Conservation (phyloP, 2,888 invertebrate genomes). For the Tortricodes alternella region DNA sequence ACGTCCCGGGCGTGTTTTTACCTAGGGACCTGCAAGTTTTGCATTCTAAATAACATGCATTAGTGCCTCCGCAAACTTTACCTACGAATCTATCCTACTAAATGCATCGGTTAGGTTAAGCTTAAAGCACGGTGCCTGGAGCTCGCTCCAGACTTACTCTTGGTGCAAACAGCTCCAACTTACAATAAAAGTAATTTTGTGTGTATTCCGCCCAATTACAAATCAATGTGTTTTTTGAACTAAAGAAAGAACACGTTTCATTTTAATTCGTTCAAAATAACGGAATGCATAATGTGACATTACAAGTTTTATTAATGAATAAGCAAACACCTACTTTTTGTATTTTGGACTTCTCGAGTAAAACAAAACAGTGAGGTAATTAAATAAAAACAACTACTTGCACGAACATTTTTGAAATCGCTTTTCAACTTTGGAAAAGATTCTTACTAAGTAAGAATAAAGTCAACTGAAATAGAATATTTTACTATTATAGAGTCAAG, state of each 20-base stretch:
- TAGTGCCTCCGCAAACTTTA: conserved; percentile 3
- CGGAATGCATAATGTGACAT: background rate
- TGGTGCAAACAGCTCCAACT: conserved; percentile 11
- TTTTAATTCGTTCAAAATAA: no score
- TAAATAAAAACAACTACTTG: conserved; percentile 63
- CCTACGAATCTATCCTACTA: background rate
- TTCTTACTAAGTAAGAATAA: no score
- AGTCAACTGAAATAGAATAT: no score
- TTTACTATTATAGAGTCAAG: no score
- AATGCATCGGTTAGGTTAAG: conserved; percentile 7
- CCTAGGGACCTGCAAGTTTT: background rate
- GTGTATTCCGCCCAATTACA: background rate
- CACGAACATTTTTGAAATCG: conserved; percentile 43
- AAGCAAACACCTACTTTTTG: conserved; percentile 42
- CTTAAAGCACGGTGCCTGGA: conserved; percentile 11
- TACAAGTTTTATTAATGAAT: background rate
- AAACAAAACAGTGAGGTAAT: conserved; percentile 60
- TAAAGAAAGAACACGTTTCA: no score
- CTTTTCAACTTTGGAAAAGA: no score
- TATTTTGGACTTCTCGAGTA: conserved; percentile 50
- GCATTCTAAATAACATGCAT: conserved; percentile 9
- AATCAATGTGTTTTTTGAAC: no score
- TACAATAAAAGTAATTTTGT: conserved; percentile 8
- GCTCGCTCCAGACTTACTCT: conserved; percentile 1
- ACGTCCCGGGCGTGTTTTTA: background rate